Evolutionary conservation across 2,113 vertebrate genomes (phyloP).

Genomic region (Callipepla californica): DNA sequence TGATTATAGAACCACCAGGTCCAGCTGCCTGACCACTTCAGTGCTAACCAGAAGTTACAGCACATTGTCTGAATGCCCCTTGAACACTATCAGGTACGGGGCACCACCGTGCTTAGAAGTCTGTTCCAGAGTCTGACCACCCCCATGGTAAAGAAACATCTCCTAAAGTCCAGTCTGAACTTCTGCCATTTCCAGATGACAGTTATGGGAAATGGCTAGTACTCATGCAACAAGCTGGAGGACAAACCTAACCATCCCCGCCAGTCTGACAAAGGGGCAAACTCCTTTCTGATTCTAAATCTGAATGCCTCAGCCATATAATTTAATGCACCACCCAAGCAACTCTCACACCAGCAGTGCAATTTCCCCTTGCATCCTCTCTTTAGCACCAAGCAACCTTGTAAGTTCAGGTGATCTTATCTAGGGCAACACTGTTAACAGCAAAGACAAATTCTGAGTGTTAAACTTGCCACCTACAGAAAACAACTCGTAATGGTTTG

Average conservation of each 20-base stretch:
- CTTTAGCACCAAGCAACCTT: background rate
- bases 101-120: background rate
- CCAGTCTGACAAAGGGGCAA: background rate
- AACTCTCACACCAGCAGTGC: background rate
- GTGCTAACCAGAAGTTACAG: background rate
- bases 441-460: background rate
- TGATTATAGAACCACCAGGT: background rate
- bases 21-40: background rate
- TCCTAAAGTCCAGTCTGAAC: background rate
- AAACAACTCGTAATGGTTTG: background rate
- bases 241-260: background rate
- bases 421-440: background rate
- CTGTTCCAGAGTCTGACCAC: background rate
- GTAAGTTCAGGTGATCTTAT: fast-evolving
- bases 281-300: background rate
- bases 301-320: background rate
- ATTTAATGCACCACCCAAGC: background rate
- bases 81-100: background rate
- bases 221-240: background rate
- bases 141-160: background rate
- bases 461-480: background rate
- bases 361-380: background rate
- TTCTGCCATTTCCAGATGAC: background rate
- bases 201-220: background rate
- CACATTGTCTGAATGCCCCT: background rate